Percentiles rank a stretch among this genome's conserved stretches.
phyloP scores from a whole-genome alignment of 2,113 vertebrate species.

The Cheirogaleus medius region DNA sequence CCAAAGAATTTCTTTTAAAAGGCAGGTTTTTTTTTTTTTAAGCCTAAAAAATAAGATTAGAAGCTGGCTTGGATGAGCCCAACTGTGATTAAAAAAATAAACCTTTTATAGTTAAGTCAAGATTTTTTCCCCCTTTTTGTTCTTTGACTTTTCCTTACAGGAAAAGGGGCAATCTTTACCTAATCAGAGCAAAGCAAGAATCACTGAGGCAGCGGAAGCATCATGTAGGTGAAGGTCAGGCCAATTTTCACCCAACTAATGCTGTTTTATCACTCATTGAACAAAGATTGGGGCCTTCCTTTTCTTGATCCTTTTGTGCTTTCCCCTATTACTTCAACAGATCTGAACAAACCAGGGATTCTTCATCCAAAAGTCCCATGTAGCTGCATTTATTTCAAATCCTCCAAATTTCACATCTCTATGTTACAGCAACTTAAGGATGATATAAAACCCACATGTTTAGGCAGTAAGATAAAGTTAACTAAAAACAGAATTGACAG shows the following conservation, averaged over 20 bases:
- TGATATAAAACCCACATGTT: conserved; percentile 78
- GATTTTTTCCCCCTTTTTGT: conserved; percentile 84
- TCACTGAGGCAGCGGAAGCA: conserved; percentile 84
- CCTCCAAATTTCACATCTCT: conserved; percentile 83
- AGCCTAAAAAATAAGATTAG: conserved; percentile 87
- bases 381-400: conserved; percentile 85
- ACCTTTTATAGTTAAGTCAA: conserved; percentile 87
- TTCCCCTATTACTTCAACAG: conserved; percentile 87
- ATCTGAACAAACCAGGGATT: conserved; percentile 85
- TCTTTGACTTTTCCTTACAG: conserved; percentile 88
- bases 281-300: conserved; percentile 88
- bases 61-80: conserved; percentile 86
- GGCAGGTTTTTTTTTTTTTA: conserved; percentile 69
- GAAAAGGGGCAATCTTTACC: conserved; percentile 87
- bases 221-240: conserved; percentile 88
- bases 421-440: conserved; percentile 77
- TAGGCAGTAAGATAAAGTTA: conserved; percentile 71
- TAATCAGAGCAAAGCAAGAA: conserved; percentile 88
- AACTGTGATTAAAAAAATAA: conserved; percentile 90
- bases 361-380: conserved; percentile 86
- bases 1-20: conserved; percentile 87
- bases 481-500: conserved; percentile 78
- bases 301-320: conserved; percentile 88
- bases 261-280: conserved; percentile 87
- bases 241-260: conserved; percentile 88